These are phyloP conservation scores for Plotosus lineatus DNA, from an alignment of 2,113 vertebrate genomes.

Conservation along the genomic window DNA sequence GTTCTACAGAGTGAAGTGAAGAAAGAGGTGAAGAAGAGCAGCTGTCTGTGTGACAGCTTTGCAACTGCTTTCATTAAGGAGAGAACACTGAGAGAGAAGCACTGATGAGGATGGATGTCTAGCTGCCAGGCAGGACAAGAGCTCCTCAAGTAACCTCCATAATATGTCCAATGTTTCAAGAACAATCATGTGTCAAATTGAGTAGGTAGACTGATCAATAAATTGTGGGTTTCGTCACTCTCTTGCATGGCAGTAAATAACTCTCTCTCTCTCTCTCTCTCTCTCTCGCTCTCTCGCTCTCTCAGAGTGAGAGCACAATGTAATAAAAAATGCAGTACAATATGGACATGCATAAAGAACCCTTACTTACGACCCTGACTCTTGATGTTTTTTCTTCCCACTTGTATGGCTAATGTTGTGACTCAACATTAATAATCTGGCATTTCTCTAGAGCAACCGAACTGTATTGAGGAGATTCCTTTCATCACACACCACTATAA, in stretches of 20 bases:
- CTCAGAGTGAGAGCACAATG: background rate
- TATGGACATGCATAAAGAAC: background rate
- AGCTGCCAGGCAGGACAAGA: constrained; percentile 90
- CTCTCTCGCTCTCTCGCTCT: background rate
- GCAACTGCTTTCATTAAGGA: constrained; percentile 86
- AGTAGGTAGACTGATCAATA: constrained; percentile 66
- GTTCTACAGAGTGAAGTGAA: constrained; percentile 83
- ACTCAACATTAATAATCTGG: background rate
- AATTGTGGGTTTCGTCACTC: constrained; percentile 62
- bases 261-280: background rate
- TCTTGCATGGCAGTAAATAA: constrained; percentile 49
- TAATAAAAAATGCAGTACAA: background rate
- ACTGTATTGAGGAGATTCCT: constrained; percentile 91
- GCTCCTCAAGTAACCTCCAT: constrained; percentile 80
- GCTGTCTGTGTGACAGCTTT: constrained; percentile 91
- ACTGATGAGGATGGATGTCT: constrained; percentile 92
- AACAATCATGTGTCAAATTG: constrained; percentile 64
- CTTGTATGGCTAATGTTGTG: background rate
- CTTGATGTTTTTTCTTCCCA: no score
- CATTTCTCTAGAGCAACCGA: constrained; percentile 61
- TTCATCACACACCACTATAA: constrained; percentile 88
- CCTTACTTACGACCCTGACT: no score
- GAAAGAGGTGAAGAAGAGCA: constrained; percentile 85
- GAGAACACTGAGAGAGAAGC: constrained; percentile 73
- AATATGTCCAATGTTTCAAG: background rate